A percentile compares a stretch with the other conserved stretches of the same genome.
These are phyloP conservation scores for Anolis sagrei DNA, from an alignment of 2,113 vertebrate species.

Conservation along the genomic window DNA sequence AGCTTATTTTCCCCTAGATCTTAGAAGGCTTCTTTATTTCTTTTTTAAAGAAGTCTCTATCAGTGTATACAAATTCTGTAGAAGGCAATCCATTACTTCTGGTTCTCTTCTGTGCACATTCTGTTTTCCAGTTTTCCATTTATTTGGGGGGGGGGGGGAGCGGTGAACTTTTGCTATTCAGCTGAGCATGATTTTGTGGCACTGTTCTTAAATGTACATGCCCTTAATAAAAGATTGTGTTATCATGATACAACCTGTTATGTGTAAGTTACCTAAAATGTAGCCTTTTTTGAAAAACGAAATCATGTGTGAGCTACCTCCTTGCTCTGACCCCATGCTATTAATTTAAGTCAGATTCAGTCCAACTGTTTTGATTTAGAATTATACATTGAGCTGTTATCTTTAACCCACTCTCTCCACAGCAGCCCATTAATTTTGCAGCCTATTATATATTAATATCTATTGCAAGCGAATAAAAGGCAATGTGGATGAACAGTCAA, in stretches of 20 bases:
- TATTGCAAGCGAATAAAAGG: neutral
- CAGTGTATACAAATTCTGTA: too few species aligned
- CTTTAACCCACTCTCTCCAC: neutral
- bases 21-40: too few species aligned
- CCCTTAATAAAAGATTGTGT: neutral
- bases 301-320: neutral
- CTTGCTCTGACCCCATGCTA: neutral
- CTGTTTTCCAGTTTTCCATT: neutral
- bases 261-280: neutral
- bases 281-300: neutral
- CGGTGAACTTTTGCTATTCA: neutral
- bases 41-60: too few species aligned
- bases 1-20: too few species aligned
- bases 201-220: neutral
- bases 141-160: neutral
- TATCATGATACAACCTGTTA: neutral
- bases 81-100: too few species aligned
- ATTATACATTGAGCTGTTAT: neutral
- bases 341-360: neutral
- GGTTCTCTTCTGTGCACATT: neutral
- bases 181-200: too few species aligned
- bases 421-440: rapidly evolving
- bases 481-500: neutral
- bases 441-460: neutral
- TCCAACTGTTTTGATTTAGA: neutral